Evolutionary conservation across 2,888 invertebrate genomes (phyloP).

Genomic region (Deilephila elpenor): DNA sequence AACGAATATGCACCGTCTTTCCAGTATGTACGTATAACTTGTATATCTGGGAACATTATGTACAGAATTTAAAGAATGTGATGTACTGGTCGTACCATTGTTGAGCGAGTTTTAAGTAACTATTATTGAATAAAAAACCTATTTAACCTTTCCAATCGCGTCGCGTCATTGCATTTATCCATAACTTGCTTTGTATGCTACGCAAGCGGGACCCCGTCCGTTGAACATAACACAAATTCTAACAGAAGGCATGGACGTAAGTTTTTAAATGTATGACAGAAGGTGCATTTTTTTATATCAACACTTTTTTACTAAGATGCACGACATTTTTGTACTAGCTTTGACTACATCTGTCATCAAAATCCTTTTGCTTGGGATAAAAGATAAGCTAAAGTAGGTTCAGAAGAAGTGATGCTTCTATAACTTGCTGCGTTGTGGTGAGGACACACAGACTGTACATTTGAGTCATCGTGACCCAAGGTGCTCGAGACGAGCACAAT

Average conservation of each 20-base stretch:
- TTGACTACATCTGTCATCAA: neutral
- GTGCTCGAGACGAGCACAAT: conserved; percentile 70
- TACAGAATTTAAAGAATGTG: conserved; percentile 19
- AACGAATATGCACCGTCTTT: neutral
- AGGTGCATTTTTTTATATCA: neutral
- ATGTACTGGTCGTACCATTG: conserved; percentile 21
- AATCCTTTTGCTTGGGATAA: neutral
- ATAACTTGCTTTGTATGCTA: conserved; percentile 61
- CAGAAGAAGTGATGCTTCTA: neutral
- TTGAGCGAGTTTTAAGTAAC: conserved; percentile 31
- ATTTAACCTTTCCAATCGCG: conserved; percentile 51
- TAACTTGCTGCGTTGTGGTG: neutral
- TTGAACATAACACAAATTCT: conserved; percentile 27
- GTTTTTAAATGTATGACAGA: neutral
- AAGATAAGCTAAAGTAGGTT: neutral
- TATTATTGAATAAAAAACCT: conserved; percentile 37
- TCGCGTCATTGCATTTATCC: conserved; percentile 55
- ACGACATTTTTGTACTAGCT: neutral
- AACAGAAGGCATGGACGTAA: conserved; percentile 1
- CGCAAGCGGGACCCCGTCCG: conserved; percentile 44
- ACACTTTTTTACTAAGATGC: neutral
- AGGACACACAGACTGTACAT: conserved; percentile 31
- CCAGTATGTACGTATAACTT: neutral
- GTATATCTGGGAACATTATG: neutral
- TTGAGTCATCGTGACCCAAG: conserved; percentile 71